Evolutionary conservation across 2,888 invertebrate species (phyloP), one percentile per base, ranked within the genome.

Genomic region (Agrotis segetum): DNA sequence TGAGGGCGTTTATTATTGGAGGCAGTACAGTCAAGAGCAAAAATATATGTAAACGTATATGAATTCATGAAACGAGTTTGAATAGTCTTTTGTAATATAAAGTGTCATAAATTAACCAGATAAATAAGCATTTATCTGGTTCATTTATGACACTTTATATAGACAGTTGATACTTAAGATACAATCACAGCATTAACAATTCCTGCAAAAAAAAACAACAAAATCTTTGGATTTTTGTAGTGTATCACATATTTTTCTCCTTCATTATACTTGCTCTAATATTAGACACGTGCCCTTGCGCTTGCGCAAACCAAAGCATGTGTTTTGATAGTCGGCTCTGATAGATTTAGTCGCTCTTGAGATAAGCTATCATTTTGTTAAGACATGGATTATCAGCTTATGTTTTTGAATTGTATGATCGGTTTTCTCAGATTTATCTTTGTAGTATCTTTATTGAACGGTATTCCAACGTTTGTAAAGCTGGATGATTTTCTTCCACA

Each of bases 281-380:
- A 46, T 53, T 40, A 40, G 16, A 47, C 19, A 47, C 1, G 19
- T 74, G 24, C 44, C 21, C 17, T 58, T 19, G 46, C 52, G 52
- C 29, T 67, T 74, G 74, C 75, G 62, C 61, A 72, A 21, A 53
- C 29, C 14, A 40, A 49, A 56, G 34, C 34, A 63, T 61, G 16
- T 74, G 47, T 58, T 62, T n/a, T 29, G 80, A 68, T 79, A 79
- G 52, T 21, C 24, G 34, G 2, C 17, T 9, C 44, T 24, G 62
- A 52, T 24, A 60, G 67, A 79, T 24, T 56, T 44, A 79, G 67
- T 7, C 46, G 17, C 21, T 64, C 67, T 79, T 29, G 19, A 80
- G 78, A 80, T 78, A 75, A 55, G 66, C 5, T 69, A 78, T 69
- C 65, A 49, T 63, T 66, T 62, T 66, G 61, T 60, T 64, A 55